Evolutionary conservation across 2,113 vertebrate species (phyloP), one percentile per base, ranked within the genome.

Genomic region (Leiothrix lutea): DNA sequence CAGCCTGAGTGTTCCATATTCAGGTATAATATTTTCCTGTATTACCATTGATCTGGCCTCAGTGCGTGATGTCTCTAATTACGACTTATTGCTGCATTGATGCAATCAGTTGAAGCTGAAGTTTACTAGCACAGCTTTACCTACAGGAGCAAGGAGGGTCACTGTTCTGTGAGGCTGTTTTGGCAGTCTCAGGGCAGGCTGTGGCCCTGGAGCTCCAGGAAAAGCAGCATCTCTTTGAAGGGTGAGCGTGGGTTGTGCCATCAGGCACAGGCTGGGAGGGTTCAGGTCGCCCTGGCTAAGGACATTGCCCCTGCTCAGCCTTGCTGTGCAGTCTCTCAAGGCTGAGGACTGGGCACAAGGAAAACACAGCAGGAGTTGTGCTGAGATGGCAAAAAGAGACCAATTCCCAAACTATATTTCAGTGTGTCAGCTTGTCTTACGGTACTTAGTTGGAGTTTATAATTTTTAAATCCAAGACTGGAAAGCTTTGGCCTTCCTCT

Each of bases 191-290:
- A 11, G 60, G 36, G 8, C 8, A 36, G 31, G 24, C 20, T 12
- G 18, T 31, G 69, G 35, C 33, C 29, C 15, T 42, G 79, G 12
- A 74, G 21, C 47, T 82, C 25, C 36, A 45, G 35, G 51, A 50
- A 20, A 36, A 62, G 57, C 65, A 61, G 20, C 13, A 1, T 29
- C 14, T 47, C 44, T 45, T 23, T 11, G 26, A 8, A 8, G 0
- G 4, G 10, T 29, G 51, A 42, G 23, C 0, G 0, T 71, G 53
- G 24, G n/a, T 5, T 35, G 53, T 1, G 12, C 11, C 56, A 45
- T 5, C 35, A 18, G 56, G 58, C 0, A 0, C 28, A n/a, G 62
- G 2, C 65, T 33, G 50, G 21, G n/a, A 47, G 23, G 6, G 44
- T 11, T 8, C 26, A 1, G 3, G 8, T 36, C 21, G 13, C 8